phyloP scores from a whole-genome alignment of 2,888 invertebrate genomes.

The Callosobruchus maculatus region DNA sequence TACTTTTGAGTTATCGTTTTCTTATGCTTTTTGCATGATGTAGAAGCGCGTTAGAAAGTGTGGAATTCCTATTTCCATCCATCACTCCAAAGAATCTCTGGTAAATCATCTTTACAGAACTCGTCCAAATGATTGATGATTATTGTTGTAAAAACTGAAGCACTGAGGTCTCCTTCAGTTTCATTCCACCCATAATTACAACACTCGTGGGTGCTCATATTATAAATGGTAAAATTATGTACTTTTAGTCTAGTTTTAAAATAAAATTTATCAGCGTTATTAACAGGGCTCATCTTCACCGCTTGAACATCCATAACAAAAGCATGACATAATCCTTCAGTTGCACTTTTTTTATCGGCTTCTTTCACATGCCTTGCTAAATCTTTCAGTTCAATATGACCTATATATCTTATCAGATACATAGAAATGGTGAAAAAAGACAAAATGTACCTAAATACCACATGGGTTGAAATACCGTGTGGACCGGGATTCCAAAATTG shows the following conservation, averaged over 20 bases:
- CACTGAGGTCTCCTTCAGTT: too few relatives aligned
- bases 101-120: not conserved
- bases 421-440: too few relatives aligned
- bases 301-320: slow-evolving; percentile 17
- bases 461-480: too few relatives aligned
- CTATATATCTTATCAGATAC: too few relatives aligned
- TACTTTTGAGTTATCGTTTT: slow-evolving; percentile 12
- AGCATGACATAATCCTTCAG: slow-evolving; percentile 1
- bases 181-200: too few relatives aligned
- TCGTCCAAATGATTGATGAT: not conserved
- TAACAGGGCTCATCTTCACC: slow-evolving; percentile 10
- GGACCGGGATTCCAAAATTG: too few relatives aligned
- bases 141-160: not conserved
- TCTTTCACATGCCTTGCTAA: too few relatives aligned
- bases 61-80: slow-evolving; percentile 15
- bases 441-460: too few relatives aligned
- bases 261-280: slow-evolving; percentile 11
- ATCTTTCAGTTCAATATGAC: too few relatives aligned
- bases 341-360: slow-evolving; percentile 3
- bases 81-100: slow-evolving; percentile 6
- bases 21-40: slow-evolving; percentile 6
- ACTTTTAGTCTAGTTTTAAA: slow-evolving; percentile 14
- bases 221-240: slow-evolving; percentile 11
- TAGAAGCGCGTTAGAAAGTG: slow-evolving; percentile 13
- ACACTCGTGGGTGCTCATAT: too few relatives aligned